Conservation (phyloP, 2,888 invertebrate species). For the Halocaridina rubra region DNA sequence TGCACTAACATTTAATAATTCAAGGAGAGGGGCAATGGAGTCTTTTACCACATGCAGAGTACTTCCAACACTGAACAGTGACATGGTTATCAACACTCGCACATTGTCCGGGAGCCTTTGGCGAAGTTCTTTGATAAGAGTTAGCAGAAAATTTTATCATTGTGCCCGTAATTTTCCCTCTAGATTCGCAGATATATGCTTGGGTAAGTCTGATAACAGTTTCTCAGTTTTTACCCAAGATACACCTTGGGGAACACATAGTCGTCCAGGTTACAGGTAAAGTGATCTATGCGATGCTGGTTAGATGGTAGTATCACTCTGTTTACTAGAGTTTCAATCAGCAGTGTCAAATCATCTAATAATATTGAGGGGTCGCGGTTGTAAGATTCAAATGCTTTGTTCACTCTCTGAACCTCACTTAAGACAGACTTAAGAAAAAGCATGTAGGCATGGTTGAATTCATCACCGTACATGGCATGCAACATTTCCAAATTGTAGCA, state of each 20-base stretch:
- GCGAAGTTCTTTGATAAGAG: constrained; percentile 29
- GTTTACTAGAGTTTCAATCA: constrained; percentile 15
- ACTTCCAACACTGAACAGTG: no score
- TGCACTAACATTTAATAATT: constrained; percentile 1
- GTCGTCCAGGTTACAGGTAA: constrained; percentile 26
- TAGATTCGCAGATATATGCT: constrained; percentile 20
- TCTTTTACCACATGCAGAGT: constrained; percentile 22
- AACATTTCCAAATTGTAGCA: constrained; percentile 10
- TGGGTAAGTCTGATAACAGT: constrained; percentile 1
- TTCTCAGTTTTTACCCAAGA: constrained; percentile 4
- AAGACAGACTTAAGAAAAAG: background rate
- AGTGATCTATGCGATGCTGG: constrained; percentile 6
- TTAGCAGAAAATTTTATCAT: constrained; percentile 11
- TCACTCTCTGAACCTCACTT: background rate
- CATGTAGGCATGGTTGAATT: constrained; percentile 5
- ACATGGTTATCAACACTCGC: constrained; percentile 27
- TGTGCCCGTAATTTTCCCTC: background rate
- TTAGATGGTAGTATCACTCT: constrained; percentile 18
- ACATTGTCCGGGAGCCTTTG: constrained; percentile 33
- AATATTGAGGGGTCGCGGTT: background rate
- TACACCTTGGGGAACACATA: background rate
- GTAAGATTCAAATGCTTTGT: background rate
- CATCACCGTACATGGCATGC: background rate
- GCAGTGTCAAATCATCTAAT: constrained; percentile 2
- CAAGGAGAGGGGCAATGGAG: background rate